phyloP scores from a whole-genome alignment of 2,797 vertebrate species.

The Microctenopoma stevenorrisi region DNA sequence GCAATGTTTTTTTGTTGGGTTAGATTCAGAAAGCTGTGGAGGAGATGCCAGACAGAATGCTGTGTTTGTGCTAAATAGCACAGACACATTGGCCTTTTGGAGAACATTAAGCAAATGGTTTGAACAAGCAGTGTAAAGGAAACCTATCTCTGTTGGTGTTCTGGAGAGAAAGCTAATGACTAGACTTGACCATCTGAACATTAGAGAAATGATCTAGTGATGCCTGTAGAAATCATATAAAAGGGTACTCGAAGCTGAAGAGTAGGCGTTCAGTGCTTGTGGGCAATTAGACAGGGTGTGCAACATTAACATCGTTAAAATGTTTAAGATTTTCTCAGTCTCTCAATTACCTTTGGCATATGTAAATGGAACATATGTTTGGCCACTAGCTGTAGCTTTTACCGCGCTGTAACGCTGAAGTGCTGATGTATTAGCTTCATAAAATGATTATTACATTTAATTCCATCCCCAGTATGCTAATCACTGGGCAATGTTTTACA shows the following conservation, averaged over 20 bases:
- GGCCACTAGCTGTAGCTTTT: conserved; percentile 67
- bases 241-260: conserved; percentile 36
- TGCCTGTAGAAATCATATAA: conserved; percentile 44
- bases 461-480: conserved; percentile 61
- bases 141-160: conserved; percentile 50
- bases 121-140: conserved; percentile 46
- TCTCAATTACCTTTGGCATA: conserved; percentile 67
- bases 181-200: conserved; percentile 41
- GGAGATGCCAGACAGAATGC: conserved; percentile 54
- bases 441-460: conserved; percentile 73
- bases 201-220: conserved; percentile 36
- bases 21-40: conserved; percentile 24
- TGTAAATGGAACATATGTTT: conserved; percentile 78
- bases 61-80: conserved; percentile 57
- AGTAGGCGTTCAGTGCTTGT: conserved; percentile 27
- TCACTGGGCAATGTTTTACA: conserved; percentile 61
- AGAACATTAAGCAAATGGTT: conserved; percentile 65
- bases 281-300: conserved; percentile 25
- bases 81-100: conserved; percentile 65
- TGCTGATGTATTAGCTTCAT: conserved; percentile 74
- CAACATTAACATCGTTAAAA: conserved; percentile 56
- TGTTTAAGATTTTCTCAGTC: conserved; percentile 55
- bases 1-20: conserved; percentile 2
- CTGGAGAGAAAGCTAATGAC: conserved; percentile 55
- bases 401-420: conserved; percentile 60